These are phyloP conservation scores for Scaptomyza caliginosa DNA, from an alignment of 2,888 invertebrate genomes.

Conservation along the genomic window DNA sequence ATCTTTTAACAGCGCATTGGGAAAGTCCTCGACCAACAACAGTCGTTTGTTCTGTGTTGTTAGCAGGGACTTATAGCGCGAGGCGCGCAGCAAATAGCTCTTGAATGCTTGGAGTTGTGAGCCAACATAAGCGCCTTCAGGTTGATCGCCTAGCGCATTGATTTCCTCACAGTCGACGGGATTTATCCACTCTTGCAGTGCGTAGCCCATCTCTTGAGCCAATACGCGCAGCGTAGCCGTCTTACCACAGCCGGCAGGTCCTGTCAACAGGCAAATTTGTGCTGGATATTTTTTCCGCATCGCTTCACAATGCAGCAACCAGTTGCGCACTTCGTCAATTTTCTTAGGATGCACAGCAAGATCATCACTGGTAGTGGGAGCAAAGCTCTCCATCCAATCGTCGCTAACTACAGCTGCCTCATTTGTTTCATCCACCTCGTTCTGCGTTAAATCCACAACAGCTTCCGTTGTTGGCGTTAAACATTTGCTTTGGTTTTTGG, in stretches of 20 bases:
- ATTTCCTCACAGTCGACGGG: slow-evolving; percentile 89
- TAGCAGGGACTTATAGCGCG: slow-evolving; percentile 87
- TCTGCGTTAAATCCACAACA: slow-evolving; percentile 39
- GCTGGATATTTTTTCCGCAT: slow-evolving; percentile 71
- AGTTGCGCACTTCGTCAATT: slow-evolving; percentile 88
- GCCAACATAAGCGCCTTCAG: slow-evolving; percentile 73
- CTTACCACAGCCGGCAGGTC: slow-evolving; percentile 94
- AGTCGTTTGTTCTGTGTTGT: slow-evolving; percentile 85
- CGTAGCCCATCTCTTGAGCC: slow-evolving; percentile 86
- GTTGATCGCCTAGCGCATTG: slow-evolving; percentile 71
- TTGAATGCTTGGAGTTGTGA: slow-evolving; percentile 89
- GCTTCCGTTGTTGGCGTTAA: background rate
- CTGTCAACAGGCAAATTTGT: slow-evolving; percentile 89
- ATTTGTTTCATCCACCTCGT: background rate
- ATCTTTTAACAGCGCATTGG: slow-evolving; percentile 89
- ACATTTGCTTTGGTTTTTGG: background rate
- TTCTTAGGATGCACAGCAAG: slow-evolving; percentile 91
- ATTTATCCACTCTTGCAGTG: slow-evolving; percentile 91
- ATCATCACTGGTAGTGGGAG: slow-evolving; percentile 86
- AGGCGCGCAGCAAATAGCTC: slow-evolving; percentile 91
- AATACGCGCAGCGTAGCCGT: slow-evolving; percentile 89
- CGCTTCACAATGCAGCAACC: slow-evolving; percentile 85
- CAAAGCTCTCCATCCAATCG: slow-evolving; percentile 87
- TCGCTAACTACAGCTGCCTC: slow-evolving; percentile 11
- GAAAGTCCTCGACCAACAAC: slow-evolving; percentile 92